Evolutionary conservation across 2,888 invertebrate species (phyloP), one percentile per base, ranked within the genome.

Genomic region (Unio pictorum): DNA sequence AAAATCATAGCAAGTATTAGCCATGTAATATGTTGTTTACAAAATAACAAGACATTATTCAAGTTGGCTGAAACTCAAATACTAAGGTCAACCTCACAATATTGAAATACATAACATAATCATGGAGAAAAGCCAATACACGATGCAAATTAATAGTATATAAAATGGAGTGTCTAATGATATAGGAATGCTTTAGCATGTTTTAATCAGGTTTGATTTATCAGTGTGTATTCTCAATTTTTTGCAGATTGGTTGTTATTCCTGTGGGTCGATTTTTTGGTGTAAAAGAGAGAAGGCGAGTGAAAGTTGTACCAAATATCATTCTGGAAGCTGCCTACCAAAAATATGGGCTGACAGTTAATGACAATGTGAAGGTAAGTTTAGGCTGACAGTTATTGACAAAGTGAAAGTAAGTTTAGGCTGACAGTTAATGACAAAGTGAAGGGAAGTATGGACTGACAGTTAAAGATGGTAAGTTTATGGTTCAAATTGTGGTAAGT

Each of bases 271-370:
- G 69, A 73, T 68, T 15, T 45, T 45, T 45, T 45, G 45, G 45
- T 11, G 45, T 45, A 15, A 45, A 45, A 45, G 45, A 45, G 45
- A 45, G 45, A 45, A 45, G 15, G 45, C 45, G 15, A 45, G 45
- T 11, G 45, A 45, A 45, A 45, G 45, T 45, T 45, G 45, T 45
- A 45, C 91, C 91, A 75, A 95, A 95, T 91, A 92, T 93, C 65
- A 91, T 94, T 73, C 91, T 97, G 86, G 96, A 97, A 90, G 93
- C 93, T 81, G 95, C 94, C 0, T 97, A 95, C 66, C 67, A 63
- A 58, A 77, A 81, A 65, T 74, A 81, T 66, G 76, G 76, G 5
- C 66, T 66, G 55, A 66, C 64, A 20, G 72, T 71, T 8, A 76
- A 80, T 63, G 76, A 75, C 64, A 75, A 76, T 34, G 56, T 82